Conservation (phyloP, 2,113 vertebrate species). For the Acanthochromis polyacanthus region DNA sequence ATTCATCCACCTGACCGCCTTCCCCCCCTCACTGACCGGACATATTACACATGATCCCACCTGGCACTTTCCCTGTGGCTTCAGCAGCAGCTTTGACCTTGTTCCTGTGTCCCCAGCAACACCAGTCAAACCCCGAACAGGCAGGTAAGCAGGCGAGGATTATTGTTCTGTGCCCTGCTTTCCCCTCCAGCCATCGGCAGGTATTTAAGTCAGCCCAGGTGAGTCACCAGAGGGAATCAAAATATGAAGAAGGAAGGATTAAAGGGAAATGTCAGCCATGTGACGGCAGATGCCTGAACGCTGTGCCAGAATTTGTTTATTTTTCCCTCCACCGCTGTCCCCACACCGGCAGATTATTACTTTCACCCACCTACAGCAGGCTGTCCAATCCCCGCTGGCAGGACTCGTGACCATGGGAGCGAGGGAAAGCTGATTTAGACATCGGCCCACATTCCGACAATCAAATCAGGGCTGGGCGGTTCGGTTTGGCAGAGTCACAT, state of each 20-base stretch:
- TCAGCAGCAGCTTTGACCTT: conserved; percentile 45
- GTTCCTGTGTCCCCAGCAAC: conserved; percentile 34
- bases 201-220: conserved; percentile 53
- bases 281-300: conserved; percentile 44
- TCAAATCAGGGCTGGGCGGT: conserved; percentile 45
- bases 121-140: conserved; percentile 24
- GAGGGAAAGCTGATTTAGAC: conserved; percentile 71
- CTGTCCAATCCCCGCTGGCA: conserved; percentile 57
- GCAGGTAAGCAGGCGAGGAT: conserved; percentile 15
- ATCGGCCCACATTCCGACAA: conserved; percentile 56
- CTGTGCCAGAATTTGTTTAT: conserved; percentile 65
- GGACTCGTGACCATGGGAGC: conserved; percentile 14
- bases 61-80: conserved; percentile 46
- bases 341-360: conserved; percentile 55
- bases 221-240: conserved; percentile 54
- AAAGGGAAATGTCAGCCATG: conserved; percentile 36
- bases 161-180: conserved; percentile 32
- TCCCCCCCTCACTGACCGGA: conserved; percentile 17
- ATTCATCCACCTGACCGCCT: conserved; percentile 23
- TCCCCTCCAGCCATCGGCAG: conserved; percentile 18
- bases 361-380: conserved; percentile 54
- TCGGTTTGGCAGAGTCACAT: conserved; percentile 14
- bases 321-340: conserved; percentile 32
- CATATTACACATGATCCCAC: conserved; percentile 38
- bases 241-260: conserved; percentile 53